Conservation (phyloP, 2,113 vertebrate species). For the Bufo gargarizans region DNA sequence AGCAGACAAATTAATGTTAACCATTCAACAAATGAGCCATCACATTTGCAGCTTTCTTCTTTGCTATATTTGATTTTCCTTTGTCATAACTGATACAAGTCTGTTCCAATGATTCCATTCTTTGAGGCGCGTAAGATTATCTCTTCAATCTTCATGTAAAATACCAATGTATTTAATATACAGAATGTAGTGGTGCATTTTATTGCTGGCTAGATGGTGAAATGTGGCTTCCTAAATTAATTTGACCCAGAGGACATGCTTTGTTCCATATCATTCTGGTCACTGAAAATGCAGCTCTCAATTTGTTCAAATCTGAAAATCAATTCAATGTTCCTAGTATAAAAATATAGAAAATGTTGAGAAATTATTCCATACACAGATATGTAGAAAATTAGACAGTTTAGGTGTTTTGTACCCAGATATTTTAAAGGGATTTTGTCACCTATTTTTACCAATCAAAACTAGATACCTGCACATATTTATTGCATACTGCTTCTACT, state of each 20-base stretch:
- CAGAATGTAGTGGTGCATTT: constrained; percentile 56
- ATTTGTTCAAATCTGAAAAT: constrained; percentile 29
- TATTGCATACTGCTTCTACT: neutral
- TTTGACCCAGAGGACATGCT: constrained; percentile 50
- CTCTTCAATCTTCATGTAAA: constrained; percentile 57
- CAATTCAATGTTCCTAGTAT: neutral
- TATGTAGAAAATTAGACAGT: neutral
- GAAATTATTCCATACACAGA: neutral
- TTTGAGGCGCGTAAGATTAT: constrained; percentile 21
- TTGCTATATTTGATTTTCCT: constrained; percentile 46
- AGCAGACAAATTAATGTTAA: constrained; percentile 57
- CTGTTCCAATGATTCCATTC: constrained; percentile 31
- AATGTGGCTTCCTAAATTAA: constrained; percentile 52
- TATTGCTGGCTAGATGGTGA: constrained; percentile 52
- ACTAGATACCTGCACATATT: no score
- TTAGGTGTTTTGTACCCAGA: neutral
- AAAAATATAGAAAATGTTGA: constrained; percentile 1
- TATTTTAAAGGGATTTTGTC: neutral
- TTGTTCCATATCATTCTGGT: constrained; percentile 55
- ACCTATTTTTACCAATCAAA: neutral
- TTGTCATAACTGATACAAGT: constrained; percentile 50
- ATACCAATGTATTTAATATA: constrained; percentile 51
- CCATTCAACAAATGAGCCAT: constrained; percentile 56
- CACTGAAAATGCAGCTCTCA: constrained; percentile 39
- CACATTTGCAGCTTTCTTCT: constrained; percentile 32